A percentile compares a stretch with the other conserved stretches of the same genome.
phyloP scores from a whole-genome alignment of 2,113 vertebrate genomes.

The Serilophus lunatus region DNA sequence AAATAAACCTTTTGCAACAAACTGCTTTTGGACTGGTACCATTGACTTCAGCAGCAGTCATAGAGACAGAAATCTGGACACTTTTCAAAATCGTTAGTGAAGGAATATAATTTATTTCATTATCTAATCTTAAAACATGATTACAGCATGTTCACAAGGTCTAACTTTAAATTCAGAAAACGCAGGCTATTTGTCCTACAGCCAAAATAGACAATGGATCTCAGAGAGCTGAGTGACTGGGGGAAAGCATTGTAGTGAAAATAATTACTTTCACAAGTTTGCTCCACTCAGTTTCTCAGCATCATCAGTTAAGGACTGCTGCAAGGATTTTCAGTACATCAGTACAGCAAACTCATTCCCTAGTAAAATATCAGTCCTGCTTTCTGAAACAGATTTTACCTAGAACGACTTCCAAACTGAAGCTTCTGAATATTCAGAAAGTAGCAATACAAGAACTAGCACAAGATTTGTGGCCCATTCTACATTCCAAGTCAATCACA shows the following conservation, averaged over 20 bases:
- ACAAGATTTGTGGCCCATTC: not conserved
- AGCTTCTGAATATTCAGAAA: not conserved
- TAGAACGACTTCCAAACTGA: not conserved
- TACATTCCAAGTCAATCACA: not conserved
- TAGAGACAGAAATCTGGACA: not conserved
- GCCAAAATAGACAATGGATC: not conserved
- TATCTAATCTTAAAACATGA: not conserved
- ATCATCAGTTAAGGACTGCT: not conserved
- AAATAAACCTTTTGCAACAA: not conserved
- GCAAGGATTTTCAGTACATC: not conserved
- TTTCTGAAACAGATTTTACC: not conserved
- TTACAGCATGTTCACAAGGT: not conserved
- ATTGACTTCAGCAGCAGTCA: not conserved
- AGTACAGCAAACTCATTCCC: not conserved
- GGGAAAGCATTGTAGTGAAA: not conserved
- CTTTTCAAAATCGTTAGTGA: not conserved
- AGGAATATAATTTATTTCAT: not conserved
- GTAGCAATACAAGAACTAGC: not conserved
- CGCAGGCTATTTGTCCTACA: not conserved
- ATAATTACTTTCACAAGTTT: not conserved
- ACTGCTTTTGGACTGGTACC: not conserved
- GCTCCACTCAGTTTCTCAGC: not conserved
- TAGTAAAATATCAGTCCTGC: not conserved
- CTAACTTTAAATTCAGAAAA: not conserved
- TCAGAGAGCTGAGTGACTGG: not conserved